Conservation (phyloP, 2,113 vertebrate genomes). For the Phasianus colchicus region DNA sequence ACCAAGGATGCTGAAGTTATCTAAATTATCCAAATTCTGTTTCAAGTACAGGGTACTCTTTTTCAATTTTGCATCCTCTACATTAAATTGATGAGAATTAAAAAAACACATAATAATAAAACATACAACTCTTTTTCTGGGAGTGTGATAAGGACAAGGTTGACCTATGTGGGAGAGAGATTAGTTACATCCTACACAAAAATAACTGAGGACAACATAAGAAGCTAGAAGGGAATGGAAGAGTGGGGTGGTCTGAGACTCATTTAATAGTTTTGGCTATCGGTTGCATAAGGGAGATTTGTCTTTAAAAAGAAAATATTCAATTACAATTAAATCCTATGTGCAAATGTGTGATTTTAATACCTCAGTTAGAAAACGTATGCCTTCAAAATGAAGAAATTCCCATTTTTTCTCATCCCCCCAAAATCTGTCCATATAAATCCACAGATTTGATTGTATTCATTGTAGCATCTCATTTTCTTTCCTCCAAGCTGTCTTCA, state of each 20-base stretch:
- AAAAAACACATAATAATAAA: background rate
- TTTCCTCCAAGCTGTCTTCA: background rate
- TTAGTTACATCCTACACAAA: background rate
- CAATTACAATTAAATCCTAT: background rate
- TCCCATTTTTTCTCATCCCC: background rate
- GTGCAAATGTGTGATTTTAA: background rate
- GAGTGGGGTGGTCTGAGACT: background rate
- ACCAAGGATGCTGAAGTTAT: background rate
- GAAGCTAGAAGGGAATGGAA: background rate
- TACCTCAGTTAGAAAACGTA: background rate
- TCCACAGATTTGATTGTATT: background rate
- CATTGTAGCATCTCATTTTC: background rate
- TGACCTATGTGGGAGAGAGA: background rate
- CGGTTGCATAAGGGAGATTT: background rate
- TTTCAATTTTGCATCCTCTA: background rate
- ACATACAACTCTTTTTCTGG: background rate
- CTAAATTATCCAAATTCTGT: background rate
- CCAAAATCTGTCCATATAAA: background rate
- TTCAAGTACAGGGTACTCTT: background rate
- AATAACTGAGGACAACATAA: background rate
- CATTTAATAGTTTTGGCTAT: background rate
- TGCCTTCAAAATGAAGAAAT: background rate
- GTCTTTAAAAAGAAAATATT: background rate
- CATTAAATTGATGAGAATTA: background rate
- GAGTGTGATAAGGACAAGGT: background rate